These are phyloP conservation scores for Tubulanus polymorphus DNA, from an alignment of 2,888 invertebrate species.

Conservation along the genomic window DNA sequence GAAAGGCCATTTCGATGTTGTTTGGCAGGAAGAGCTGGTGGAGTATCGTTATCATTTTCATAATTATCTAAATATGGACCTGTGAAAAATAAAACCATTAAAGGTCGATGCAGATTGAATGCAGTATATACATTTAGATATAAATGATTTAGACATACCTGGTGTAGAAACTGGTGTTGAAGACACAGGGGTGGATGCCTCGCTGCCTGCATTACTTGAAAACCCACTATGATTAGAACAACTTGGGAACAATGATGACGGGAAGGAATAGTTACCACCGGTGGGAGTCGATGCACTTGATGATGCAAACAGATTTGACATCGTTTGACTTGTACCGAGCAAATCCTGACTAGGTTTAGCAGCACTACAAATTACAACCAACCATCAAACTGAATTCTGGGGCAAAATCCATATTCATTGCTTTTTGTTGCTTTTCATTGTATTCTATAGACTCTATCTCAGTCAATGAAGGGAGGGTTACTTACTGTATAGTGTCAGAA, in stretches of 20 bases:
- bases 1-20: background rate
- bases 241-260: slow-evolving; percentile 61
- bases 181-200: background rate
- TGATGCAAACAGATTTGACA: slow-evolving; percentile 75
- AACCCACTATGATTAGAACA: slow-evolving; percentile 46
- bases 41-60: no score
- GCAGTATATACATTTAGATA: no score
- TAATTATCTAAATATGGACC: no score
- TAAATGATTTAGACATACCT: no score
- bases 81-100: no score
- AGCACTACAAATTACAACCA: slow-evolving; percentile 25
- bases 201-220: slow-evolving; percentile 14
- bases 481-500: slow-evolving; percentile 67
- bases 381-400: no score
- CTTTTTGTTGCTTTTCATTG: no score
- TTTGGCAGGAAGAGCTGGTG: background rate
- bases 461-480: slow-evolving; percentile 53
- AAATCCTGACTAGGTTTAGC: slow-evolving; percentile 70
- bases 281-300: slow-evolving; percentile 76
- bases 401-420: no score
- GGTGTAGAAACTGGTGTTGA: no score
- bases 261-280: slow-evolving; percentile 62
- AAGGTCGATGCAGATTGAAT: no score
- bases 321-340: slow-evolving; percentile 70
- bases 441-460: no score